Evolutionary conservation across 2,888 invertebrate genomes (phyloP).

Genomic region (Andrena camellia): DNA sequence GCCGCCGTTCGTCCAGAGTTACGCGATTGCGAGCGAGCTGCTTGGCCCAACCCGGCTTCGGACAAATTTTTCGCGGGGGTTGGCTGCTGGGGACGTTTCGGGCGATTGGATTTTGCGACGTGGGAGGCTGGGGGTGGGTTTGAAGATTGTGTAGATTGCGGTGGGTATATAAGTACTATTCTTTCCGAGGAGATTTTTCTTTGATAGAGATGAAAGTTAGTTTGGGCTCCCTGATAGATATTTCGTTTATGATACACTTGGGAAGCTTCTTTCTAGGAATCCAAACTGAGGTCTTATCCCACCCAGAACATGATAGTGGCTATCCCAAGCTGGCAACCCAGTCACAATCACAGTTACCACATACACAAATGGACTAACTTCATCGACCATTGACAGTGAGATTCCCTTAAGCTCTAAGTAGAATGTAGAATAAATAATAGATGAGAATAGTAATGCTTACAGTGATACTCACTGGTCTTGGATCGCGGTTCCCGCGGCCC

Average conservation of each 20-base stretch:
- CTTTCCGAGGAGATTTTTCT: too few species aligned
- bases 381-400: too few species aligned
- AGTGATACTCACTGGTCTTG: constrained; percentile 93
- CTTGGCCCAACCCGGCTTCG: not conserved
- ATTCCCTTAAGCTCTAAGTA: not conserved
- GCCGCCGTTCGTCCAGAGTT: constrained; percentile 42
- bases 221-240: too few species aligned
- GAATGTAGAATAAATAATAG: constrained; percentile 61
- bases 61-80: not conserved
- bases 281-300: too few species aligned
- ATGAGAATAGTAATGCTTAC: constrained; percentile 83
- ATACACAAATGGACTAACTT: too few species aligned
- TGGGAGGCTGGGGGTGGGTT: not conserved
- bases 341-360: too few species aligned
- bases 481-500: constrained; percentile 98
- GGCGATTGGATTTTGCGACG: not conserved
- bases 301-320: too few species aligned
- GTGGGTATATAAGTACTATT: too few species aligned
- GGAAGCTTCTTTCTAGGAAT: too few species aligned
- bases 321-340: too few species aligned
- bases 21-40: constrained; percentile 24
- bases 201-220: too few species aligned
- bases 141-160: not conserved
- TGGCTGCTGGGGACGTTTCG: not conserved
- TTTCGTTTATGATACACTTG: too few species aligned